Percentiles rank a stretch among this genome's conserved stretches.
Evolutionary conservation across 2,797 vertebrate genomes (phyloP).

Genomic region (Chrosomus eos): DNA sequence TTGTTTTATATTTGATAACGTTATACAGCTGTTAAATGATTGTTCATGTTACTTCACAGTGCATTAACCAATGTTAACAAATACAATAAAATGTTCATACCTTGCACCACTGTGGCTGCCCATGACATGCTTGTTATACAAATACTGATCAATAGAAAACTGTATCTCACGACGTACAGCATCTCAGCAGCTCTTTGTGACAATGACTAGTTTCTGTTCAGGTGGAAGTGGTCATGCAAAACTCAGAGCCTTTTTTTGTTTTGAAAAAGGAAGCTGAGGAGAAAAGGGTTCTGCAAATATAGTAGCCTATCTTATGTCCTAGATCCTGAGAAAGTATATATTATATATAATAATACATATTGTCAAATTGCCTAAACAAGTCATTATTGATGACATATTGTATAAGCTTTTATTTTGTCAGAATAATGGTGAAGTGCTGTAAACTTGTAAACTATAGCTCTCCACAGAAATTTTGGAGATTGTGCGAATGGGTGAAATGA

Average conservation of each 20-base stretch:
- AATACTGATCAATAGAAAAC: not conserved
- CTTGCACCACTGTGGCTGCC: fast-evolving
- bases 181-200: not conserved
- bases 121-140: not conserved
- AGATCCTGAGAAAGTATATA: not conserved
- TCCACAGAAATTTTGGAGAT: too few species aligned
- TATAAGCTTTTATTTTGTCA: too few species aligned
- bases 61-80: not conserved
- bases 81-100: not conserved
- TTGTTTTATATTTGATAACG: not conserved
- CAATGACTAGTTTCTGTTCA: not conserved
- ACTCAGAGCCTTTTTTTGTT: not conserved
- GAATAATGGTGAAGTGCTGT: too few species aligned
- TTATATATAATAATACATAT: too few species aligned
- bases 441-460: too few species aligned
- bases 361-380: not conserved
- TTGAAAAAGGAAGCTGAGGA: not conserved
- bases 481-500: too few species aligned
- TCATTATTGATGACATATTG: not conserved
- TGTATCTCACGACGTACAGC: not conserved
- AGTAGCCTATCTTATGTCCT: not conserved
- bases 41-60: too few species aligned
- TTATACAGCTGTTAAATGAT: not conserved
- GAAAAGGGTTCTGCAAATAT: not conserved
- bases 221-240: not conserved